A percentile compares a stretch with the other conserved stretches of the same genome.
Conservation (phyloP, 2,797 vertebrate species). For the Enoplosus armatus region DNA sequence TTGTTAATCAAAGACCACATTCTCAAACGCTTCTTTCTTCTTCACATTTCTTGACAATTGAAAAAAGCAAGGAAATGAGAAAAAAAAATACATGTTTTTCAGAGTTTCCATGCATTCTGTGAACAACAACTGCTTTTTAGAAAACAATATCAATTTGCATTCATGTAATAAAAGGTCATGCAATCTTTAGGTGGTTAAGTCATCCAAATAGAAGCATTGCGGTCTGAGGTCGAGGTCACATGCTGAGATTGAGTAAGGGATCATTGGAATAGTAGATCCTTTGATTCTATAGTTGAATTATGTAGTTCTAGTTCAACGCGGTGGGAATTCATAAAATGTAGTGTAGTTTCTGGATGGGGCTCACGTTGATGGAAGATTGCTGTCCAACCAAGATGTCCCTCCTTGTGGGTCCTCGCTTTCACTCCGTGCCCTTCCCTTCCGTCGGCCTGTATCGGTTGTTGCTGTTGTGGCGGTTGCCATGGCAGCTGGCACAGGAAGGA, state of each 20-base stretch:
- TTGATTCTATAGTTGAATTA: conserved; percentile 8
- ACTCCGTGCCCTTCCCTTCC: conserved; percentile 53
- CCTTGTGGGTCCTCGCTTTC: conserved; percentile 60
- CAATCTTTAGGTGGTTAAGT: conserved; percentile 34
- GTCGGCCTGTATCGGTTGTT: conserved; percentile 53
- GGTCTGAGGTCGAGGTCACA: conserved; percentile 49
- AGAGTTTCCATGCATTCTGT: conserved; percentile 56
- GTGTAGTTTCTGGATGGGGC: conserved; percentile 61
- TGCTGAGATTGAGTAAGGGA: conserved; percentile 53
- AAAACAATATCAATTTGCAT: conserved; percentile 14
- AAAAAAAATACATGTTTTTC: conserved; percentile 2
- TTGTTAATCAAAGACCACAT: conserved; percentile 32
- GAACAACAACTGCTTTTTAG: not conserved
- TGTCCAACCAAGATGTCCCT: conserved; percentile 68
- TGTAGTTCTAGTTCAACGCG: conserved; percentile 34
- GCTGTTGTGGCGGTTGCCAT: conserved; percentile 47
- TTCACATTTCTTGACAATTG: conserved; percentile 10
- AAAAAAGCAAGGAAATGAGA: conserved; percentile 22
- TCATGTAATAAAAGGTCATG: conserved; percentile 58
- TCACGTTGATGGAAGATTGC: conserved; percentile 80
- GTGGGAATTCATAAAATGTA: conserved; percentile 39
- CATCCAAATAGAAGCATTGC: conserved; percentile 36
- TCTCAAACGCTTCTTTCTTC: conserved; percentile 5
- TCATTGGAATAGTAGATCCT: conserved; percentile 26
- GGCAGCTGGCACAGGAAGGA: conserved; percentile 67